Percentiles rank a stretch among this genome's conserved stretches.
phyloP scores from a whole-genome alignment of 2,113 vertebrate species.

The Hipposideros armiger region DNA sequence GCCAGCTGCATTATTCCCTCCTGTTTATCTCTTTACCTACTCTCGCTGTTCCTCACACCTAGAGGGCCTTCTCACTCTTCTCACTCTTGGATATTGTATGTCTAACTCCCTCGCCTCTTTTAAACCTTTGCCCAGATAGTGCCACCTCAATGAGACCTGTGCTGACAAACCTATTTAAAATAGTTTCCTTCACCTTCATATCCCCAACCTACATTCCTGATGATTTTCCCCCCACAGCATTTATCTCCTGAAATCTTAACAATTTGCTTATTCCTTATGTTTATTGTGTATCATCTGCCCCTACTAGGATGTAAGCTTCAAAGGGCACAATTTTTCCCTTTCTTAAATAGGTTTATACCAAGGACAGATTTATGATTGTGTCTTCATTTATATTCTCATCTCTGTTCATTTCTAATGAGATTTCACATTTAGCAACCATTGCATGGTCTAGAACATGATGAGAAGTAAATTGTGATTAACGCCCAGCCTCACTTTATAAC shows the following conservation, averaged over 20 bases:
- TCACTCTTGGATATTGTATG: not conserved
- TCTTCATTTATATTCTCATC: constrained; percentile 41
- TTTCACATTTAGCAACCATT: constrained; percentile 33
- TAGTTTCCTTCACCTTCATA: not conserved
- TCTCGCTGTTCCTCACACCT: not conserved
- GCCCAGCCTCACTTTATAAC: not conserved
- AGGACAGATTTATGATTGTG: not conserved
- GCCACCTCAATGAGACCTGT: not conserved
- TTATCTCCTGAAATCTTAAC: not conserved
- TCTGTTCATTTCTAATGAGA: constrained; percentile 32
- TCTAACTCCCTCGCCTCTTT: not conserved
- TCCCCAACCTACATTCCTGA: not conserved
- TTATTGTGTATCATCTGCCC: not conserved
- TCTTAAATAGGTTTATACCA: constrained; percentile 17
- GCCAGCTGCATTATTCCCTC: not conserved
- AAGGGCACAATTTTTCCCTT: not conserved
- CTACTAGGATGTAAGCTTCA: not conserved
- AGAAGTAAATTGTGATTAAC: constrained; percentile 42
- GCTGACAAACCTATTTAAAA: not conserved
- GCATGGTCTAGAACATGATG: not conserved
- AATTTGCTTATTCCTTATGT: not conserved
- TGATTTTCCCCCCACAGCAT: not conserved
- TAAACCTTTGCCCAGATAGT: not conserved
- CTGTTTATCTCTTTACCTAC: not conserved
- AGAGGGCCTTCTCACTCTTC: not conserved